phyloP scores from a whole-genome alignment of 2,113 vertebrate genomes.

The Macaca mulatta region DNA sequence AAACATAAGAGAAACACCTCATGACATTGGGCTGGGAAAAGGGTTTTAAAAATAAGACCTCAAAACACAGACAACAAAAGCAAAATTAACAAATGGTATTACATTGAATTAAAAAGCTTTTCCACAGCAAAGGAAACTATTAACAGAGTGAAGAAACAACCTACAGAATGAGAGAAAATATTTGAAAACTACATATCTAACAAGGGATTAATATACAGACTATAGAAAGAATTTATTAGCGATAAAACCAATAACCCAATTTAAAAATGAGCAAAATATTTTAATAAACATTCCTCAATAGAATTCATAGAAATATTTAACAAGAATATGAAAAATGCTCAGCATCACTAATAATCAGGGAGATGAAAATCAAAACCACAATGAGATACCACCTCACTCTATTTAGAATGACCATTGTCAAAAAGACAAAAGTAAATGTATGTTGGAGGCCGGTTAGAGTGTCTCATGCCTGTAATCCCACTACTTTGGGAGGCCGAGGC shows the following conservation, averaged over 20 bases:
- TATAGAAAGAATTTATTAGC: neutral
- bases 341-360: neutral
- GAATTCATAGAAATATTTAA: neutral
- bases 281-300: neutral
- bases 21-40: neutral
- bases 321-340: neutral
- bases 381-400: neutral
- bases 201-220: neutral
- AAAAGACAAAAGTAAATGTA: neutral
- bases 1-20: neutral
- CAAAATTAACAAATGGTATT: neutral
- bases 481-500: too few species aligned
- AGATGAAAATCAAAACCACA: neutral
- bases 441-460: too few species aligned
- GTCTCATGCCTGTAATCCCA: too few species aligned
- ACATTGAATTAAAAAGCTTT: neutral
- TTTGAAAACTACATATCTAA: neutral
- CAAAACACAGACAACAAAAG: neutral
- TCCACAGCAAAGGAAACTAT: neutral
- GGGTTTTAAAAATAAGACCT: neutral
- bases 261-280: neutral
- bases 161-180: neutral
- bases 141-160: neutral
- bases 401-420: neutral
- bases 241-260: neutral